phyloP scores from a whole-genome alignment of 2,888 invertebrate species.

The Neoaliturus tenellus region DNA sequence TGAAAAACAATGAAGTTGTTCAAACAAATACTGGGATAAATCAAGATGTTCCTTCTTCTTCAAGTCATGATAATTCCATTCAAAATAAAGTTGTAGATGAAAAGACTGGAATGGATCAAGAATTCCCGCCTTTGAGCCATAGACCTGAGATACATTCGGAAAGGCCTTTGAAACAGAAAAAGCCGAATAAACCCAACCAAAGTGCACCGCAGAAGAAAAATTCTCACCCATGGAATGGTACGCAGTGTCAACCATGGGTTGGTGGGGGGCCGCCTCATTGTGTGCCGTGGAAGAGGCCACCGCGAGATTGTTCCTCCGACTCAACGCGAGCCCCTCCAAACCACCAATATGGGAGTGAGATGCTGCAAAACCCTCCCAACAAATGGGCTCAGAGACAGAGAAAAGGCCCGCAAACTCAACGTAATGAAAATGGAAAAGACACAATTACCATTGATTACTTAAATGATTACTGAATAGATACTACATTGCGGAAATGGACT shows the following conservation, averaged over 20 bases:
- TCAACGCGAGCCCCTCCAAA: not conserved
- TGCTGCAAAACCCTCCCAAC: too few relatives aligned
- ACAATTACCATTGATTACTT: too few relatives aligned
- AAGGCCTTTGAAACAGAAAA: not conserved
- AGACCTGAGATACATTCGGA: not conserved
- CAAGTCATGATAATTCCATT: not conserved
- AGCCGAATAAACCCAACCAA: not conserved
- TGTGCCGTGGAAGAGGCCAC: not conserved
- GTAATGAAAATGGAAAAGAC: too few relatives aligned
- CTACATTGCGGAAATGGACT: too few relatives aligned
- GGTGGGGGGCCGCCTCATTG: not conserved
- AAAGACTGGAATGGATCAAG: not conserved
- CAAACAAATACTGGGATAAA: too few relatives aligned
- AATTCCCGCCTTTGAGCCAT: not conserved
- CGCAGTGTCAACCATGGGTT: not conserved
- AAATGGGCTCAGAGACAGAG: too few relatives aligned
- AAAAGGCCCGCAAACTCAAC: not conserved
- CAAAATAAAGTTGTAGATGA: not conserved
- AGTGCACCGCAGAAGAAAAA: not conserved
- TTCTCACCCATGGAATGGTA: not conserved
- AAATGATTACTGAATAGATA: too few relatives aligned
- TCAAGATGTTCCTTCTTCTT: not conserved
- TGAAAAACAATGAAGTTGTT: not conserved
- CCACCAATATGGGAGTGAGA: too few relatives aligned
- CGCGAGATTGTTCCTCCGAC: not conserved